Base-by-base conservation (phyloP, 2,113 vertebrate species). In the Mustelus asterias region DNA sequence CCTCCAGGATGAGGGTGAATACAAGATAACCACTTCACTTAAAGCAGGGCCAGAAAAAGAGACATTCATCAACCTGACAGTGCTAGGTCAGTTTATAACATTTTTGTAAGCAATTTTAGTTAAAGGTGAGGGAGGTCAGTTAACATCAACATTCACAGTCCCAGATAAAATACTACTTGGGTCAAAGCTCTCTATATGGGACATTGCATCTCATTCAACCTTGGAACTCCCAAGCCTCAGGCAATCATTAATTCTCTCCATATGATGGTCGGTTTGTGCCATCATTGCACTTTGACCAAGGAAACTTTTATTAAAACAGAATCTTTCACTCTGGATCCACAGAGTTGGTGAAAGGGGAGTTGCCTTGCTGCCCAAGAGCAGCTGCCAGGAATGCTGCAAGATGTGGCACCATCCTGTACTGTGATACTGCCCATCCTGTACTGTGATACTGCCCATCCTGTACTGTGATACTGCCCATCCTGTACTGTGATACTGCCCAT, bases 31-130 rank as follows among this genome's bases (percentile, higher is more conserved):
- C 26, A 44, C 60, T 6, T 0, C 54, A 48, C 22, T 5, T 60
- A 0, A 1, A 72, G 90, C 93, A 22, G 1, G 1, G 16, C 4
- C 8, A 0, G 7, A 0, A 41, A 16, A 48, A 24, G 0, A 0
- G 6, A 54, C 69, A 48, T 95, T 58, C 67, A n/a, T 96, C 26
- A 96, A 67, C 14, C 95, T 97, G 95, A 72, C 44, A 16, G 41
- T 97, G 22, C 65, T 90, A 7, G 24, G 97, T 97, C 96, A 96
- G 97, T 97, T 67, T 13, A 11, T 11, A 18, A 22, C 44, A 67
- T 65, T 85, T 78, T 96, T 7, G 26, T 29, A 22, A 67, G 11
- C 24, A 93, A 48, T 14, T 60, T 70, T n/a, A 85, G 37, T 29
- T 88, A 33, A 94, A 94, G 72, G 41, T 78, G 37, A 80, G 41